These are phyloP conservation scores for Ophion slaviceki DNA, from an alignment of 2,888 invertebrate species.

Conservation along the genomic window DNA sequence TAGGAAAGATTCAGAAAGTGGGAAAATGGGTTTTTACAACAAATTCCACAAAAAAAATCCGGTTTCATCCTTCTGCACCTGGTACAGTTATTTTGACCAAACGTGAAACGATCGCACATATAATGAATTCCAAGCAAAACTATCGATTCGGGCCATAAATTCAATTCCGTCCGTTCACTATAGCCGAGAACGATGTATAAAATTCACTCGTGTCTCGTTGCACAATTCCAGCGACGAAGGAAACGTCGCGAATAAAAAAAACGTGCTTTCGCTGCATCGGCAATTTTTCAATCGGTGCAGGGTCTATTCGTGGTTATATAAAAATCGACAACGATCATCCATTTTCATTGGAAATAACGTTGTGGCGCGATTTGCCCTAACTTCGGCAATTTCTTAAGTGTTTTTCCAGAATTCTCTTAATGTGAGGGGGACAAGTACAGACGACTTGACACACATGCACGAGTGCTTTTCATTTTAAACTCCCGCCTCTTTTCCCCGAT, in stretches of 20 bases:
- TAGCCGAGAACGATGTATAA: neutral
- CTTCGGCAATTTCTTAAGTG: slow-evolving; percentile 12
- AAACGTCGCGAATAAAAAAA: slow-evolving; percentile 4
- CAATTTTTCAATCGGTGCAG: neutral
- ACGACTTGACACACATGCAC: neutral
- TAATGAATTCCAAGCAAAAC: neutral
- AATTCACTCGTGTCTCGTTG: slow-evolving; percentile 5
- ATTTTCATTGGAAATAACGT: slow-evolving; percentile 21
- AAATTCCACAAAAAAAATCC: too few species aligned
- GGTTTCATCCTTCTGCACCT: too few species aligned
- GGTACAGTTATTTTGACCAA: neutral
- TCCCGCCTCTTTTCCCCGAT: neutral
- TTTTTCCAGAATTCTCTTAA: slow-evolving; percentile 1
- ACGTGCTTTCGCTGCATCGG: slow-evolving; percentile 1
- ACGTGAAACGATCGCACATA: neutral
- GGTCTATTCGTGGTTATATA: neutral
- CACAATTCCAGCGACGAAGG: neutral
- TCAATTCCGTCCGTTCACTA: neutral
- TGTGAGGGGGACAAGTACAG: neutral
- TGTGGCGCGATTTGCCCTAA: neutral
- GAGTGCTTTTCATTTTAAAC: slow-evolving; percentile 18
- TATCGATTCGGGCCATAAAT: neutral
- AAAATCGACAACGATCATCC: neutral
- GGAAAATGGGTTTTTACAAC: too few species aligned
- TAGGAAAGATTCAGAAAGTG: too few species aligned